These are phyloP conservation scores for Notodromas monacha DNA, from an alignment of 2,888 invertebrate genomes.

Conservation along the genomic window DNA sequence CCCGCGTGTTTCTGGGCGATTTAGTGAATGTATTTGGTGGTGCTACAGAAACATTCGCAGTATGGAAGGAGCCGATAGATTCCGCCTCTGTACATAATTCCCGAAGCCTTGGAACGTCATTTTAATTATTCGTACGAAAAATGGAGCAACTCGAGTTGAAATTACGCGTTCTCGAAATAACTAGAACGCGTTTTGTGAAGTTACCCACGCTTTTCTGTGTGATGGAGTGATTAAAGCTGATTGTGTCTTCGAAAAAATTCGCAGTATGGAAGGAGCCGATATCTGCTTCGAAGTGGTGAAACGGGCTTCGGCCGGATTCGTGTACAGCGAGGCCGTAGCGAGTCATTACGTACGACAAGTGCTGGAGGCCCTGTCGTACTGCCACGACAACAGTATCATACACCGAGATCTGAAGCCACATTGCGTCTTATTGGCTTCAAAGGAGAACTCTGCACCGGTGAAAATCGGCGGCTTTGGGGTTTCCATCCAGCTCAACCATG, in stretches of 20 bases:
- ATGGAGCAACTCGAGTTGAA: no score
- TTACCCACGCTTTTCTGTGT: neutral
- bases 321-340: conserved; percentile 94
- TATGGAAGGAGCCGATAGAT: no score
- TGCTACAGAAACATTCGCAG: no score
- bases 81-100: no score
- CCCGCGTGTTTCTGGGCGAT: no score
- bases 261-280: conserved; percentile 91
- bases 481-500: conserved; percentile 46
- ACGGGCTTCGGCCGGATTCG: conserved; percentile 79
- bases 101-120: no score
- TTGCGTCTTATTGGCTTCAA: conserved; percentile 71
- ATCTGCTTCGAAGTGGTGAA: conserved; percentile 91
- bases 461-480: conserved; percentile 92
- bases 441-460: conserved; percentile 90
- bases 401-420: conserved; percentile 93
- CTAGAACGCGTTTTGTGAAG: neutral
- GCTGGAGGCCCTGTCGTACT: conserved; percentile 77
- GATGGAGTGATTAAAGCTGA: no score
- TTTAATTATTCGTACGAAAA: no score
- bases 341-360: conserved; percentile 98
- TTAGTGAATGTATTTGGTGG: no score
- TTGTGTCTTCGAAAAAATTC: conserved; percentile 18
- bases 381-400: conserved; percentile 88
- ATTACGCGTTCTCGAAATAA: no score